Evolutionary conservation across 2,113 vertebrate species (phyloP), one percentile per base, ranked within the genome.

Genomic region (Malurus elegans): DNA sequence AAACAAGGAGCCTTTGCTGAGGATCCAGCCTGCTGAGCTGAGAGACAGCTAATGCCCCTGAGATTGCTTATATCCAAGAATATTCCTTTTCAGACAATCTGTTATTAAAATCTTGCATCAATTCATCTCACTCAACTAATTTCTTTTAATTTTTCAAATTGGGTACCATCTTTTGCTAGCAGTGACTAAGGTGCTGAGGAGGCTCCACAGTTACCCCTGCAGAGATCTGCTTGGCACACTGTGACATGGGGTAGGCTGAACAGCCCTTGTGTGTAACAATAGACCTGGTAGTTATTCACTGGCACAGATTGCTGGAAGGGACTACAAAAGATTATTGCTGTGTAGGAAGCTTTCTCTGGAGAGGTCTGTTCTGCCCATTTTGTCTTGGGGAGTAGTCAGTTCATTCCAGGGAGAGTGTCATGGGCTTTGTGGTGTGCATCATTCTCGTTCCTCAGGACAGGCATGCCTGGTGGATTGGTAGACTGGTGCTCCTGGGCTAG

Each of bases 201-300:
- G 69, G 66, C 17, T 67, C 34, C 18, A 16, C 19, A 24, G 50
- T n/a, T 26, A 12, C 20, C 58, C 44, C 94, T 79, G 24, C 60
- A 29, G 45, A n/a, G 34, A 15, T 66, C 51, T 61, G n/a, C 61
- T 38, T 60, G 70, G 38, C 23, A 21, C 8, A 2, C 66, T 28
- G 57, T 32, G 66, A 58, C 62, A 65, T 3, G 26, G 70, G 57
- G 40, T 15, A 32, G 74, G 54, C 31, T 44, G 48, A 34, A 8
- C 29, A 79, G 60, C 45, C 36, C 44, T 2, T 0, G 2, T 69
- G 31, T 1, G 0, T 58, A 58, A 20, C 44, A 15, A 32, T 2
- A 16, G n/a, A 40, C n/a, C 18, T 48, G 23, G 44, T 16, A 47
- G 42, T 66, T 57, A 20, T 56, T 84, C 3, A 29, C 14, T 31